Conservation (phyloP, 1,140 invertebrate genomes). For the Zaprionus vittiger region DNA sequence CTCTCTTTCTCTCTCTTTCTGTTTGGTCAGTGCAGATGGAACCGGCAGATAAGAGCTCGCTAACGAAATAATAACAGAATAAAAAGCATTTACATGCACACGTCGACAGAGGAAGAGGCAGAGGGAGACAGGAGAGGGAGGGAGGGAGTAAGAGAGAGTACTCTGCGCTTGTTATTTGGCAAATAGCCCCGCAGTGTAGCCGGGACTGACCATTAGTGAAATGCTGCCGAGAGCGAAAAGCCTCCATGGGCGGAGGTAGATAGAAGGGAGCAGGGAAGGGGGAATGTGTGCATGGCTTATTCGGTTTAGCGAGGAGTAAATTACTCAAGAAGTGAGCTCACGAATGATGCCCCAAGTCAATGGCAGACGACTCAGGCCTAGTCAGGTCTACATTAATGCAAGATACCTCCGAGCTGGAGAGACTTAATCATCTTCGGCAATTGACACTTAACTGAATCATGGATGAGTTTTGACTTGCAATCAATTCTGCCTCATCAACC, state of each 20-base stretch:
- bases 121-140: not conserved
- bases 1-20: not conserved
- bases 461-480: not conserved
- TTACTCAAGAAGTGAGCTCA: not conserved
- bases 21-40: not conserved
- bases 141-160: not conserved
- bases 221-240: constrained; percentile 40
- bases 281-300: constrained; percentile 63
- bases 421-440: not conserved
- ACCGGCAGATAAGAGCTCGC: constrained; percentile 64
- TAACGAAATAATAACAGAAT: constrained; percentile 80
- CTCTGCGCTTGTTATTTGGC: not conserved
- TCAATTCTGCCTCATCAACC: not conserved
- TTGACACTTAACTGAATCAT: constrained; percentile 3
- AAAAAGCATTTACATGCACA: constrained; percentile 73
- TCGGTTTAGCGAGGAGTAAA: constrained; percentile 47
- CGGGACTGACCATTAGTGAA: constrained; percentile 60
- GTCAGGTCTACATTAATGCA: not conserved
- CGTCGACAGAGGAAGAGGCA: not conserved
- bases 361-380: not conserved
- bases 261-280: not conserved
- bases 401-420: not conserved
- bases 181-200: constrained; percentile 12
- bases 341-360: not conserved
- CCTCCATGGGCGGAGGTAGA: not conserved